phyloP scores from a whole-genome alignment of 2,113 vertebrate species.

The Callopanchax toddi region DNA sequence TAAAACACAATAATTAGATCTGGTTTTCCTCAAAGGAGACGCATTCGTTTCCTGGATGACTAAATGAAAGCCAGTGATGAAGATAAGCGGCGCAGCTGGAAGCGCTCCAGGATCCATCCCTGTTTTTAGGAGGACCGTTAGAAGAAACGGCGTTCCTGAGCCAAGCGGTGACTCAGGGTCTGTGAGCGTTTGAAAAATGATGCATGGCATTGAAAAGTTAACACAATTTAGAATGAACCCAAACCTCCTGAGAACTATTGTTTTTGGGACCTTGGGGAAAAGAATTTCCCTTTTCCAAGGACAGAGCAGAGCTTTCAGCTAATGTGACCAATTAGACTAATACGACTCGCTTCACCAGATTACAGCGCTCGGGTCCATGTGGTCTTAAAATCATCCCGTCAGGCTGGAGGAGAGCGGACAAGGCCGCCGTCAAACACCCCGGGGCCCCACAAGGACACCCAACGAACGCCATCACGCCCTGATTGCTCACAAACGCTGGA shows the following conservation, averaged over 20 bases:
- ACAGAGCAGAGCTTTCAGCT: conserved; percentile 13
- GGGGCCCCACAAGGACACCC: conserved; percentile 49
- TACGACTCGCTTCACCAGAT: conserved; percentile 21
- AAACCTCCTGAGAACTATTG: conserved; percentile 25
- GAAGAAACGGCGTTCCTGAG: background rate
- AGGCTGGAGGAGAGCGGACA: conserved; percentile 32
- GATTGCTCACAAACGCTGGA: no score
- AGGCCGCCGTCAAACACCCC: conserved; percentile 31
- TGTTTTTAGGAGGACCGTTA: background rate
- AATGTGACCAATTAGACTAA: conserved; percentile 47
- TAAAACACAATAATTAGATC: conserved; percentile 3
- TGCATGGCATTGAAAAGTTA: conserved; percentile 10
- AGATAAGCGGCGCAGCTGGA: background rate
- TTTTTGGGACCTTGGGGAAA: conserved; percentile 43
- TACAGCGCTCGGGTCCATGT: conserved; percentile 35
- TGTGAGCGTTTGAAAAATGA: conserved; percentile 23
- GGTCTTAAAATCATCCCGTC: conserved; percentile 28
- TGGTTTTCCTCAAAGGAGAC: background rate
- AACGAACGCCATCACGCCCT: no score
- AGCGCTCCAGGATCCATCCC: background rate
- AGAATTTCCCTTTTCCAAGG: conserved; percentile 50
- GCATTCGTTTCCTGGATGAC: conserved; percentile 1
- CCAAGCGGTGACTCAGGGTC: background rate
- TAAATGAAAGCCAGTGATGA: background rate
- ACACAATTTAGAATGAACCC: conserved; percentile 16